These are phyloP conservation scores for Hoplias malabaricus DNA, from an alignment of 2,113 vertebrate genomes.

Conservation along the genomic window DNA sequence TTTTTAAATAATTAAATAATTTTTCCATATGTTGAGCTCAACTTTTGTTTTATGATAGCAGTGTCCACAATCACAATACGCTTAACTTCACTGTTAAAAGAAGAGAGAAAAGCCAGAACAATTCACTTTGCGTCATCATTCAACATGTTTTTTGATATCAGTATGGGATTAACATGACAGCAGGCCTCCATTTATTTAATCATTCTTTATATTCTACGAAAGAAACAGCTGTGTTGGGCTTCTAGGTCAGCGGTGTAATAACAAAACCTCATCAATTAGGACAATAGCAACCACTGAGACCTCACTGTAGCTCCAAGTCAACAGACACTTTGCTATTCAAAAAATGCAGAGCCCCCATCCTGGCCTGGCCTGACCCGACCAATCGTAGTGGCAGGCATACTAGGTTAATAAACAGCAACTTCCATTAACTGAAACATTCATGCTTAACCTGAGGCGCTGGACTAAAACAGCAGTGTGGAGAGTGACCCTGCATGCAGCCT, in stretches of 20 bases:
- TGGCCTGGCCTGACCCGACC: conserved; percentile 39
- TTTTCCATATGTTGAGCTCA: not conserved
- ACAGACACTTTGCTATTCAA: conserved; percentile 25
- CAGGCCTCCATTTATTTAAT: not conserved
- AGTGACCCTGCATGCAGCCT: conserved; percentile 50
- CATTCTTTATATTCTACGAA: not conserved
- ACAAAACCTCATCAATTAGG: conserved; percentile 16
- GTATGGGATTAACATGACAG: not conserved
- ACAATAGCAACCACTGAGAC: conserved; percentile 3
- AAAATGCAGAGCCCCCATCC: conserved; percentile 28
- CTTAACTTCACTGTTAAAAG: not conserved
- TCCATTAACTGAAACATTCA: conserved; percentile 50
- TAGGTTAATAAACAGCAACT: conserved; percentile 61
- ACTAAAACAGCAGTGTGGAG: conserved; percentile 54
- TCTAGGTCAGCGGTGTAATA: not conserved
- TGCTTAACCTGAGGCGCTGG: conserved; percentile 57
- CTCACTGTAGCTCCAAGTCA: not conserved
- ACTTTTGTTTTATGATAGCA: not conserved
- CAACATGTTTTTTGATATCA: not conserved
- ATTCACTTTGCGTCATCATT: not conserved
- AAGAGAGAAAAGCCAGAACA: not conserved
- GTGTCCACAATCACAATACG: not conserved
- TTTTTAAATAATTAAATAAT: no score
- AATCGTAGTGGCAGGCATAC: conserved; percentile 32
- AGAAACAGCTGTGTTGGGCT: not conserved